Percentiles rank a stretch among this genome's conserved stretches.
Evolutionary conservation across 2,797 vertebrate genomes (phyloP).

Genomic region (Myoxocephalus aenaeus): DNA sequence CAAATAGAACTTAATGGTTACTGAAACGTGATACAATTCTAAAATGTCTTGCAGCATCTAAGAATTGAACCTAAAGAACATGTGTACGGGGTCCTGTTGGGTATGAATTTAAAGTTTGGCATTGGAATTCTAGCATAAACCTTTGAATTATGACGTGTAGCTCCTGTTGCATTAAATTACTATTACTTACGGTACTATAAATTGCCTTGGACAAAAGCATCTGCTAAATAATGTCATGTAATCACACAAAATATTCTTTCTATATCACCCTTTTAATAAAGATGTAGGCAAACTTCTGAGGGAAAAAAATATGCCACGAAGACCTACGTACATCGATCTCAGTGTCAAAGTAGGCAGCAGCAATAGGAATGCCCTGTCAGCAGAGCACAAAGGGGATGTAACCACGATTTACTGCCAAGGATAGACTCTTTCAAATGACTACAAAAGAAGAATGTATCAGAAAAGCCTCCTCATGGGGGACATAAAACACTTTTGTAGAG

Average conservation of each 20-base stretch:
- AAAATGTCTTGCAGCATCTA: conserved; percentile 12
- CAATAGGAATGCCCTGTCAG: conserved; percentile 22
- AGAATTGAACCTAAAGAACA: neutral
- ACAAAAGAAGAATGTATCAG: conserved; percentile 65
- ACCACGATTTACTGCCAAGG: conserved; percentile 62
- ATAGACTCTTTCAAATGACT: conserved; percentile 62
- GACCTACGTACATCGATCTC: conserved; percentile 16
- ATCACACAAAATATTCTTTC: neutral
- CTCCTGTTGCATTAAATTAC: neutral
- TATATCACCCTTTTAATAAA: conserved; percentile 6
- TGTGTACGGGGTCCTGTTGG: neutral
- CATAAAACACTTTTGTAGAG: conserved; percentile 45
- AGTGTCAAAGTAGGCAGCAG: conserved; percentile 18
- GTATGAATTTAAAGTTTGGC: neutral
- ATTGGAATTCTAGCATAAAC: neutral
- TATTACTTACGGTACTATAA: neutral
- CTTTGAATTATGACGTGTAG: conserved; percentile 1
- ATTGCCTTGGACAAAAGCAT: neutral
- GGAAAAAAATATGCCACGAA: neutral
- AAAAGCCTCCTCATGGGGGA: conserved; percentile 46
- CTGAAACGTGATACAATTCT: conserved; percentile 28
- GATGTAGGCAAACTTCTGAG: neutral
- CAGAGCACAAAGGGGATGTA: conserved; percentile 40
- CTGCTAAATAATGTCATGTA: neutral
- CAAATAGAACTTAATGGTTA: conserved; percentile 28